phyloP scores from a whole-genome alignment of 2,113 vertebrate genomes.

The Saccopteryx leptura region DNA sequence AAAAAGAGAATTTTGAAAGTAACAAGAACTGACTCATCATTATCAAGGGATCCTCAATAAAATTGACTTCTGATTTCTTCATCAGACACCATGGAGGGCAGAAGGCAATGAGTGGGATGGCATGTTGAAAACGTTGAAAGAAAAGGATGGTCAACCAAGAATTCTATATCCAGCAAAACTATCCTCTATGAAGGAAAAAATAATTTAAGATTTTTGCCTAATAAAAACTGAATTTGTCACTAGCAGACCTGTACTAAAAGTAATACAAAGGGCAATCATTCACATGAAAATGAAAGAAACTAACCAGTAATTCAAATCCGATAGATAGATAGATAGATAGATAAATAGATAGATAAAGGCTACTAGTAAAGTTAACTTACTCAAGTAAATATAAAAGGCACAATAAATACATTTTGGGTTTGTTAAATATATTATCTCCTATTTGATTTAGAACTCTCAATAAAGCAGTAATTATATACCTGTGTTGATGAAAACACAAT shows the following conservation, averaged over 20 bases:
- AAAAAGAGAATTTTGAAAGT: slow-evolving; percentile 44
- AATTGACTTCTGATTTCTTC: slow-evolving; percentile 28
- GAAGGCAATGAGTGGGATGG: neutral
- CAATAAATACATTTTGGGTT: neutral
- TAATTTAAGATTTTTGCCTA: slow-evolving; percentile 1
- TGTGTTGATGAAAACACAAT: neutral
- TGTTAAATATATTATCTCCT: slow-evolving; percentile 24
- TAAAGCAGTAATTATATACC: neutral
- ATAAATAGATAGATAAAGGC: neutral
- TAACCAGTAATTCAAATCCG: slow-evolving; percentile 29
- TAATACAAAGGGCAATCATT: slow-evolving; percentile 3
- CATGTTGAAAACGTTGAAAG: neutral
- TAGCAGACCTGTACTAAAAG: neutral
- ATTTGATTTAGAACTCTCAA: neutral
- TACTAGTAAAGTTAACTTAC: neutral
- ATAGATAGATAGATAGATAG: neutral
- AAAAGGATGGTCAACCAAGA: neutral
- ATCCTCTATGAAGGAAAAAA: neutral
- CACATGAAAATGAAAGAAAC: slow-evolving; percentile 4
- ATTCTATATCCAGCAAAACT: slow-evolving; percentile 35
- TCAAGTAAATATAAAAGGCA: neutral
- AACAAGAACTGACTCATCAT: slow-evolving; percentile 37
- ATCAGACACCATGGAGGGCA: slow-evolving; percentile 5
- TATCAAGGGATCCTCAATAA: neutral
- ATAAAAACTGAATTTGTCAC: neutral